Conservation (phyloP, 2,888 invertebrate genomes). For the Epirrhoe alternata region DNA sequence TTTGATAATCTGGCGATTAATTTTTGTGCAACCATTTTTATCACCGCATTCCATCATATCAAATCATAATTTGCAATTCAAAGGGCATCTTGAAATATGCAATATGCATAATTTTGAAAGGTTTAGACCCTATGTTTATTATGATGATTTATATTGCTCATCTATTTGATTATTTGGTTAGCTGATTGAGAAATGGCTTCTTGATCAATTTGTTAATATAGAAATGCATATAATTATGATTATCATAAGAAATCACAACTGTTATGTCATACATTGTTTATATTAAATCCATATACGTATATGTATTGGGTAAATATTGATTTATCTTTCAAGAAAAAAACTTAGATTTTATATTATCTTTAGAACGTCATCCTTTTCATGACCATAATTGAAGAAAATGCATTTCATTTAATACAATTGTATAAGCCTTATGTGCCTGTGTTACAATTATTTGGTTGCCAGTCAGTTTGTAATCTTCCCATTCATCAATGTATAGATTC, state of each 20-base stretch:
- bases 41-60: not conserved
- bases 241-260: constrained; percentile 31
- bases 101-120: constrained; percentile 27
- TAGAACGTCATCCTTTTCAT: too few relatives aligned
- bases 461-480: not conserved
- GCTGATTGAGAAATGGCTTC: constrained; percentile 44
- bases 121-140: constrained; percentile 20
- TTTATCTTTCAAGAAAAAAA: constrained; percentile 18
- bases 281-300: constrained; percentile 31
- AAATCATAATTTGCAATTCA: constrained; percentile 20
- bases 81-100: constrained; percentile 11
- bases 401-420: too few relatives aligned
- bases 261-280: constrained; percentile 40
- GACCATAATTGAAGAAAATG: too few relatives aligned
- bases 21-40: constrained; percentile 1
- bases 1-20: not conserved
- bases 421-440: too few relatives aligned
- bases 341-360: too few relatives aligned
- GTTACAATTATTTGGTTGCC: not conserved
- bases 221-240: constrained; percentile 47
- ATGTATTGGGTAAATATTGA: constrained; percentile 35
- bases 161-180: constrained; percentile 25
- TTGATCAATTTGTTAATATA: constrained; percentile 51
- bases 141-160: constrained; percentile 33
- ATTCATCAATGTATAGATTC: constrained; percentile 49